A percentile compares a stretch with the other conserved stretches of the same genome.
Evolutionary conservation across 2,113 vertebrate species (phyloP).

Genomic region (Percina caprodes): DNA sequence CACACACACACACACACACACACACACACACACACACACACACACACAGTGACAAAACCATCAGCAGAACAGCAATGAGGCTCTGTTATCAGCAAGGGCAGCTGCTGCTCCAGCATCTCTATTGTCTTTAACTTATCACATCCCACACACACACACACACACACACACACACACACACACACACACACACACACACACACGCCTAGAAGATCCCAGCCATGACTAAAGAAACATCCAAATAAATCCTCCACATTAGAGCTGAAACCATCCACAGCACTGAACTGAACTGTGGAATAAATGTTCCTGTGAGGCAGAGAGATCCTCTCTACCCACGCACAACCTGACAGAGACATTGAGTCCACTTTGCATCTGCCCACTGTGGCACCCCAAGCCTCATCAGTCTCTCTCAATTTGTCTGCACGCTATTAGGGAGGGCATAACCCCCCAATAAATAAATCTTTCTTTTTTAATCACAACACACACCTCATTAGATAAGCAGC

Average conservation of each 20-base stretch:
- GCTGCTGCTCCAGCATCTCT: slow-evolving; percentile 39
- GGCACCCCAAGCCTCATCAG: slow-evolving; percentile 47
- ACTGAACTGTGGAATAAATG: slow-evolving; percentile 52
- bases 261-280: slow-evolving; percentile 12
- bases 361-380: slow-evolving; percentile 62
- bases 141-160: slow-evolving; percentile 32
- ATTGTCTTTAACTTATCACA: slow-evolving; percentile 58
- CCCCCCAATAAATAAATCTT: slow-evolving; percentile 4
- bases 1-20: slow-evolving; percentile 40
- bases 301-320: slow-evolving; percentile 75
- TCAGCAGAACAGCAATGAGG: slow-evolving; percentile 52
- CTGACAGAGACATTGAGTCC: slow-evolving; percentile 70
- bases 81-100: slow-evolving; percentile 52
- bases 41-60: slow-evolving; percentile 55
- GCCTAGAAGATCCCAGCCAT: background rate
- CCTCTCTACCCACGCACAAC: slow-evolving; percentile 75
- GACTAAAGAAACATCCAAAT: background rate
- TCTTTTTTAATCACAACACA: slow-evolving; percentile 8
- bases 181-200: background rate
- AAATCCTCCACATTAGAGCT: slow-evolving; percentile 19
- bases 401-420: slow-evolving; percentile 51
- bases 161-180: slow-evolving; percentile 29
- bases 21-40: slow-evolving; percentile 24
- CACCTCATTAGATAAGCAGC: slow-evolving; percentile 47
- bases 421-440: background rate